These are phyloP conservation scores for Tychaedon coryphoeus DNA, from an alignment of 2,113 vertebrate species.

Conservation along the genomic window DNA sequence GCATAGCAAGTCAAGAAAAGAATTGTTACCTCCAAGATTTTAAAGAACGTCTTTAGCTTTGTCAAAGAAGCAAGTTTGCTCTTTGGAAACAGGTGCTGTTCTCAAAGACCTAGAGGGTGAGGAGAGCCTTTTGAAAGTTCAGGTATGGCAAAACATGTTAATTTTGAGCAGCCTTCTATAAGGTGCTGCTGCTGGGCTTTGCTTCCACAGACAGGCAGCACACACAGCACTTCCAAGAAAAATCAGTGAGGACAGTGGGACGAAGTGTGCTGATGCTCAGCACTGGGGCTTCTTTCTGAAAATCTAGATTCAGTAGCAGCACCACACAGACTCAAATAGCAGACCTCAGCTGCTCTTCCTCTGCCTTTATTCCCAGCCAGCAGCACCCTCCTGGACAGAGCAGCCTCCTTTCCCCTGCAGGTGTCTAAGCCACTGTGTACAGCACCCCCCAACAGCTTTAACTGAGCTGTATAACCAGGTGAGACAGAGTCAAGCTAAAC, in stretches of 20 bases:
- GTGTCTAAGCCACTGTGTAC: neutral
- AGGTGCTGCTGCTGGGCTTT: neutral
- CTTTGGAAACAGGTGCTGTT: neutral
- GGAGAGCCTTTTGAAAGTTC: neutral
- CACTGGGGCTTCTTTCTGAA: neutral
- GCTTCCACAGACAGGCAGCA: neutral
- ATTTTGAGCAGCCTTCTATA: neutral
- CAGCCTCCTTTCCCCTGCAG: neutral
- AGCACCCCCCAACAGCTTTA: neutral
- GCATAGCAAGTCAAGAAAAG: neutral
- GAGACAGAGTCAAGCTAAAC: fast-evolving
- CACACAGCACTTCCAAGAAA: neutral
- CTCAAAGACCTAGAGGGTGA: neutral
- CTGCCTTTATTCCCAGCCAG: neutral
- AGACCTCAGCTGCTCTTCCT: neutral
- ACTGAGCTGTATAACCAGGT: neutral
- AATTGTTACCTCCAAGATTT: neutral
- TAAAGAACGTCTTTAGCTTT: neutral
- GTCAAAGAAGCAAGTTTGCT: neutral
- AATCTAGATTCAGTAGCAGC: neutral
- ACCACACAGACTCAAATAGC: neutral
- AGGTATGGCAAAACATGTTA: fast-evolving
- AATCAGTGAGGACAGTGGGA: neutral
- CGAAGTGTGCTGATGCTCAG: neutral
- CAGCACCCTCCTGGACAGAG: neutral